Evolutionary conservation across 1,140 invertebrate species (phyloP).

Genomic region (Bombus sylvicola): DNA sequence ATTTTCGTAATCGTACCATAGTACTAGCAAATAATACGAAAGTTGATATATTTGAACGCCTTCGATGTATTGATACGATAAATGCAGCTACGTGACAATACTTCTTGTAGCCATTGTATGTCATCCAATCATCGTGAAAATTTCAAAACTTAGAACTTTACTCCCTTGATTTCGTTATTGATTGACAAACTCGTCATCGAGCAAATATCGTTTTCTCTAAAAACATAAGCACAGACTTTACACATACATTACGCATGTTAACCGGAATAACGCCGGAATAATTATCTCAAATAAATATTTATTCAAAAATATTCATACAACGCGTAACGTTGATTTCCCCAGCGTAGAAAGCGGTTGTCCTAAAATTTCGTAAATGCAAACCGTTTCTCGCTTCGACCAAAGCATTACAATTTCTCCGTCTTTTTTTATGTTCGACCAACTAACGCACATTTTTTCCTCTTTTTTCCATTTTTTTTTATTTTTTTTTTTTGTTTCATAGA

Average conservation of each 20-base stretch:
- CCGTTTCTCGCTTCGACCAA: neutral
- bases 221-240: neutral
- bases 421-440: neutral
- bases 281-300: slow-evolving; percentile 5
- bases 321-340: neutral
- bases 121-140: too few species aligned
- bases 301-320: neutral
- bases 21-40: too few species aligned
- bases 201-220: neutral
- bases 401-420: neutral
- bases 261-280: neutral
- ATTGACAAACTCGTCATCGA: neutral
- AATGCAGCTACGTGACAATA: too few species aligned
- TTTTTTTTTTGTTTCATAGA: neutral
- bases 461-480: neutral
- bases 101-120: too few species aligned
- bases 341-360: neutral
- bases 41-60: too few species aligned
- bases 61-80: too few species aligned
- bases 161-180: neutral
- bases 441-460: neutral
- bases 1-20: too few species aligned
- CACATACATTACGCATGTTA: neutral
- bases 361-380: neutral
- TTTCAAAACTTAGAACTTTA: too few species aligned